phyloP scores from a whole-genome alignment of 2,797 vertebrate species.

The Enteromius mattozi region DNA sequence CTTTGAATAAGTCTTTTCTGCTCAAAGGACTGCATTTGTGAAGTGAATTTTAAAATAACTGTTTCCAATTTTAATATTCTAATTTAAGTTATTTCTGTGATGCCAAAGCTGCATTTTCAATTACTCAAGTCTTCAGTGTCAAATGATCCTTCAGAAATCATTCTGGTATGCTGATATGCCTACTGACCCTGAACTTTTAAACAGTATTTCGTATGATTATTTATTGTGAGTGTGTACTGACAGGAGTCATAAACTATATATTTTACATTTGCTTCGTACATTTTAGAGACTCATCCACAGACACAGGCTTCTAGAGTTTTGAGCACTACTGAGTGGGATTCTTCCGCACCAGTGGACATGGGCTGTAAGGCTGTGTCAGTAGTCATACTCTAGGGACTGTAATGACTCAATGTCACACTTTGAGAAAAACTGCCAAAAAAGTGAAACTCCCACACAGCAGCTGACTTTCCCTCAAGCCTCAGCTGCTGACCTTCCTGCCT shows the following conservation, averaged over 20 bases:
- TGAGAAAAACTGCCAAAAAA: conserved; percentile 29
- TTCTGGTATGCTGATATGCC: neutral
- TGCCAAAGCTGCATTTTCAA: neutral
- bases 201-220: neutral
- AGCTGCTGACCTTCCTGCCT: conserved; percentile 26
- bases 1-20: neutral
- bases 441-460: conserved; percentile 28
- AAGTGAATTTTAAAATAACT: neutral
- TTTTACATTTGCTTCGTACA: neutral
- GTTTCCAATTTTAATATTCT: neutral
- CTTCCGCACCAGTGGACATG: conserved; percentile 10
- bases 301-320: neutral
- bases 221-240: neutral
- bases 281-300: neutral
- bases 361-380: conserved; percentile 29
- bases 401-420: conserved; percentile 29
- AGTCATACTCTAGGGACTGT: conserved; percentile 30
- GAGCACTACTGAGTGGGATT: neutral
- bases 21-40: neutral
- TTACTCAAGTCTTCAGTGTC: neutral
- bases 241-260: neutral
- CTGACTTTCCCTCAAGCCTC: conserved; percentile 29
- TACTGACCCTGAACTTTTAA: neutral
- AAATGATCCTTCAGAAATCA: neutral
- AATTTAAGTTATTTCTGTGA: neutral